A percentile compares a stretch with the other conserved stretches of the same genome.
phyloP scores from a whole-genome alignment of 2,113 vertebrate species.

The Megalops atlanticus region DNA sequence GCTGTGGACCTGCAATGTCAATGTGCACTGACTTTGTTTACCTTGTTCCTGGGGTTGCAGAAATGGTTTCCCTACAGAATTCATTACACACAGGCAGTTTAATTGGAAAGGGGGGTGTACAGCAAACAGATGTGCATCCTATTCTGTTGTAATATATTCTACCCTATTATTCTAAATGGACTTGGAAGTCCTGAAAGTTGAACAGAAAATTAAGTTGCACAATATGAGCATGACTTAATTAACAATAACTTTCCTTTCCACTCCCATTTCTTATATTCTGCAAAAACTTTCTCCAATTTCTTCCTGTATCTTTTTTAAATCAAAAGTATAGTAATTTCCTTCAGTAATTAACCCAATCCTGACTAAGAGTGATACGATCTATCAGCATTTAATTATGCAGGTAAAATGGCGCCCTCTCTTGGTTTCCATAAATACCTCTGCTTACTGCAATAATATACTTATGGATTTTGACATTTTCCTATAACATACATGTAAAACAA shows the following conservation, averaged over 20 bases:
- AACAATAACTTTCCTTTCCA: too few relatives aligned
- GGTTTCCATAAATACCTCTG: background rate
- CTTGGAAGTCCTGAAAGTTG: too few relatives aligned
- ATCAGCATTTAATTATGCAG: background rate
- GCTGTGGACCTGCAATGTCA: background rate
- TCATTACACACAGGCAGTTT: background rate
- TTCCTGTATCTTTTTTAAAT: too few relatives aligned
- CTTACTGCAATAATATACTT: background rate
- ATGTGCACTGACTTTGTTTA: background rate
- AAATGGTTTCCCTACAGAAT: background rate
- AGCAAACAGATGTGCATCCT: background rate
- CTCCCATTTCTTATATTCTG: too few relatives aligned
- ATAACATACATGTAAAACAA: background rate
- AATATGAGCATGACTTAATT: too few relatives aligned
- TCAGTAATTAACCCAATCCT: background rate
- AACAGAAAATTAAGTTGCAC: too few relatives aligned
- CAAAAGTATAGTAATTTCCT: background rate
- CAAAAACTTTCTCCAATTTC: too few relatives aligned
- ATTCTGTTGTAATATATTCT: background rate
- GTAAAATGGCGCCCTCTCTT: conserved; percentile 6
- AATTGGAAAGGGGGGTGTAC: too few relatives aligned
- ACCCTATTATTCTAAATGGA: too few relatives aligned
- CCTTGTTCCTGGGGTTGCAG: background rate
- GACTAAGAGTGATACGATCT: background rate
- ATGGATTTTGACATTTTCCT: background rate